Evolutionary conservation across 2,113 vertebrate species (phyloP), one percentile per base, ranked within the genome.

Genomic region (Ailurus styani): DNA sequence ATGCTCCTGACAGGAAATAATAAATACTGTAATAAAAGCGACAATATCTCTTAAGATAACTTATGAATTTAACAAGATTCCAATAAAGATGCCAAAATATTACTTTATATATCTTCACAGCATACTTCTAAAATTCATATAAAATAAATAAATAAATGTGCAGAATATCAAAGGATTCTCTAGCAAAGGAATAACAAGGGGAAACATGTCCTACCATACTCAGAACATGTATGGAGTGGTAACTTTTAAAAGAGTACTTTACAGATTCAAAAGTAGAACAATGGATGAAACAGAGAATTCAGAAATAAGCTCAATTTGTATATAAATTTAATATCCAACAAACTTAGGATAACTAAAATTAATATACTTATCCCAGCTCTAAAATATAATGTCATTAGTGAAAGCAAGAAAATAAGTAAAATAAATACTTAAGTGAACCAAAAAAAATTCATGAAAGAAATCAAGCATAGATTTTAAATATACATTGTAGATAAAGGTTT

Each of bases 381-480:
- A 90, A 95, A 96, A 15, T 75, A 50, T 25, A 21, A 13, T 77
- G 40, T 50, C 78, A 93, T 64, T 40, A 84, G 50, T 60, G 9
- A 93, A 87, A 95, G 81, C 11, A 68, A 70, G 62, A 85, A 66
- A 64, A 62, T 79, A 45, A 25, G 25, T 96, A 91, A 96, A 95
- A 81, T 81, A 79, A 94, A 70, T 83, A 94, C 6, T 54, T 85
- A 13, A 34, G 5, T 60, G 29, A 42, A 84, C 15, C 72, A 64
- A 97, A 95, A 75, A 90, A 31, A 87, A 45, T n/a, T 75, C 62
- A 37, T 18, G 10, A 40, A 79, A 42, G 15, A 94, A 94, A 72
- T 57, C 20, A 82, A 84, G 8, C 18, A 34, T 54, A 62, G 27
- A 25, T 82, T 87, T 25, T 93, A 87, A 82, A 45, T 88, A 81